These are phyloP conservation scores for Onychomys torridus DNA, from an alignment of 2,797 vertebrate genomes.

Conservation along the genomic window DNA sequence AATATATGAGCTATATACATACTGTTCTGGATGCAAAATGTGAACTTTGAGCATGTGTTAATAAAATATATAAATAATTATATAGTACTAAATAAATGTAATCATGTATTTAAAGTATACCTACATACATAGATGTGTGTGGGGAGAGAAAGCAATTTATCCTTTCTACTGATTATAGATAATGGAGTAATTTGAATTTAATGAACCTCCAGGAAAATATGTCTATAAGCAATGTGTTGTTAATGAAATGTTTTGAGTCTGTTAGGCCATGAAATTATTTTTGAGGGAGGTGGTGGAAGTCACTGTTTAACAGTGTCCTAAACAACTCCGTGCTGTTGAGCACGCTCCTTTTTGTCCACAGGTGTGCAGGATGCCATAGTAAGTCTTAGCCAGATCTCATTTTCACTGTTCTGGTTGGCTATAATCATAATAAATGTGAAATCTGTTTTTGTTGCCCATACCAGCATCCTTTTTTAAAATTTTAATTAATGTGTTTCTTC, in stretches of 20 bases:
- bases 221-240: slow-evolving; percentile 61
- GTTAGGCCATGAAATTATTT: slow-evolving; percentile 35
- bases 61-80: slow-evolving; percentile 24
- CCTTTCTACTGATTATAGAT: not conserved
- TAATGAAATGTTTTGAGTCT: slow-evolving; percentile 64
- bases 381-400: slow-evolving; percentile 45
- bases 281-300: slow-evolving; percentile 70
- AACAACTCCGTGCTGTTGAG: not conserved
- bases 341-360: not conserved
- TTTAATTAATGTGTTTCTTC: slow-evolving; percentile 86
- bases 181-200: slow-evolving; percentile 43
- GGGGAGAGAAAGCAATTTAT: not conserved
- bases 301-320: not conserved
- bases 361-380: slow-evolving; percentile 16
- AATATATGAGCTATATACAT: not conserved
- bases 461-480: slow-evolving; percentile 68
- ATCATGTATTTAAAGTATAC: slow-evolving; percentile 39
- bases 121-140: not conserved
- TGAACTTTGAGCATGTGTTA: slow-evolving; percentile 15
- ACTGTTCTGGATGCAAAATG: slow-evolving; percentile 38
- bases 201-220: not conserved
- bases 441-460: slow-evolving; percentile 78
- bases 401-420: slow-evolving; percentile 68
- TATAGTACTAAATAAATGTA: slow-evolving; percentile 22
- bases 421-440: slow-evolving; percentile 65